Evolutionary conservation across 2,113 vertebrate species (phyloP), one percentile per base, ranked within the genome.

Genomic region (Bubo blakistoni): DNA sequence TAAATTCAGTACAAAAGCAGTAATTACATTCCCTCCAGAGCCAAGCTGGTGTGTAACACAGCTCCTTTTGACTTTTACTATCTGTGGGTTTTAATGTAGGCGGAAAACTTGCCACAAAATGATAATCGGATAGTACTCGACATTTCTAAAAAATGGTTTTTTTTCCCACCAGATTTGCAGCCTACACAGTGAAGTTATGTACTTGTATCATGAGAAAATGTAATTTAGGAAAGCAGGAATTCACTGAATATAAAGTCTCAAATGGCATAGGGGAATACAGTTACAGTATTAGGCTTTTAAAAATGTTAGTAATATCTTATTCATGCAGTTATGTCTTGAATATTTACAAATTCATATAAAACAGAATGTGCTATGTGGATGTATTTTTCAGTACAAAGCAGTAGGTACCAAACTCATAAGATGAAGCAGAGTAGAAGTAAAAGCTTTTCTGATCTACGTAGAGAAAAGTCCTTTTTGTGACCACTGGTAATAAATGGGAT

Each of bases 51-150:
- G 62, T 90, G 77, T 92, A 92, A 94, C 91, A 97, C 78, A 91
- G 88, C 83, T 96, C 54, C 94, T 86, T 94, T 97, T 96, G 95
- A 96, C 96, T 97, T 95, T 83, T 93, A 95, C 86, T 96, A 79
- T 95, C 93, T 95, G 96, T 97, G 91, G 97, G 97, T 72, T 98
- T 98, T 94, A 77, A 74, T 96, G 96, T 98, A 95, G 97, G 97
- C 54, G 96, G 96, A 88, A 93, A 91, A 93, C 94, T 95, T 96
- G 94, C 95, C 91, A 94, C 84, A 96, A 96, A 97, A 95, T 97
- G 94, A 96, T 97, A 97, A 97, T 97, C 82, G 49, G 94, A 96
- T 96, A 97, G 96, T 96, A 96, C 93, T 97, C 94, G 73, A 94
- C 96, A 97, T 97, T 98, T 98, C 95, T 93, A 74, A 96, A 96